Base-by-base conservation (phyloP, 30 jellyfish, hydroid and myxozoan genomes). In the Turritopsis dohrnii region DNA sequence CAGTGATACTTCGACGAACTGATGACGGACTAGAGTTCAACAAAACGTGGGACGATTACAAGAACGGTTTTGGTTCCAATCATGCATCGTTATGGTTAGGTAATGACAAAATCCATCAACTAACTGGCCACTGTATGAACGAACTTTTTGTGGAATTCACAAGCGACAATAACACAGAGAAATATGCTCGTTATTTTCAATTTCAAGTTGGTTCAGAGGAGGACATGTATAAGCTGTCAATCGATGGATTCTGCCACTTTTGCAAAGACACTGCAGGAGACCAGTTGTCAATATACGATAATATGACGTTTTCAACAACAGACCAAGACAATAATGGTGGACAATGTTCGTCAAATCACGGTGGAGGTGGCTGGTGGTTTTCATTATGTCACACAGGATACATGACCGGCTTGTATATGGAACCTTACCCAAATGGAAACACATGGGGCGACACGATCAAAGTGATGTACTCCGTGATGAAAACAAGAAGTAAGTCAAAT, bases 1-100 rank as follows among this genome's bases (percentile, higher is more conserved):
- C 98, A 1, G 90, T 92, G 19, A 82, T 92, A 3, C 60, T 41
- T 41, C 60, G 60, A 41, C 60, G 60, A 13, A 41, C 60, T 3
- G 60, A 41, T 41, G 60, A 41, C 13, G 60, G 60, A 41, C 60
- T 41, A 41, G 13, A 13, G 9, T 41, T 41, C 13, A 13, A 3
- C 60, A 41, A 41, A 41, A 5, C 60, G 13, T 41, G 60, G 60
- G 13, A 3, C 13, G 60, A 41, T 41, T 41, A 41, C 60, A 41
- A 41, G 60, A 5, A 13, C 5, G 60, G 60, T 41, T 41, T 41
- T 41, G 60, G 60, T 41, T 41, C 60, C 60, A 41, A 41, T 13
- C 60, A 41, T 41, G 60, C 9, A 41, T 41, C 60, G 13, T 13
- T 41, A 41, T 41, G 60, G 60, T 41, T 41, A 41, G 60, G 60